phyloP scores from a whole-genome alignment of 2,113 vertebrate species.

The Aspidoscelis tigris region DNA sequence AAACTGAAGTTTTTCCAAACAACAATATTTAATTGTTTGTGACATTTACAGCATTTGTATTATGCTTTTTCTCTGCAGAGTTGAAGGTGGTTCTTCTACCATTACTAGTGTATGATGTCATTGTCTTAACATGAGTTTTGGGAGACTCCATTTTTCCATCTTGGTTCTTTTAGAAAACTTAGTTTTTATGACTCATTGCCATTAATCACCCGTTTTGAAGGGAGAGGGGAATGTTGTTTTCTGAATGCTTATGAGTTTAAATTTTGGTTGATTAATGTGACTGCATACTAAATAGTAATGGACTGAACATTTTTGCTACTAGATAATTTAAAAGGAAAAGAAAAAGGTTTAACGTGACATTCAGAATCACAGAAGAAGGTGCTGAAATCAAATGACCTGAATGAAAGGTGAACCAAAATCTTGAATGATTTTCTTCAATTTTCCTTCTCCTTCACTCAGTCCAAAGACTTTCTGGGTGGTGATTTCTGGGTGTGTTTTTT shows the following conservation, averaged over 20 bases:
- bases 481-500: constrained; percentile 35
- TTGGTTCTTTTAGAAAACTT: not conserved
- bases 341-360: constrained; percentile 20
- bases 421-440: constrained; percentile 32
- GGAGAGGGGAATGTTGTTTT: not conserved
- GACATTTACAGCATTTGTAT: too few relatives aligned
- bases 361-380: constrained; percentile 50
- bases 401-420: not conserved
- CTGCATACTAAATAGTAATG: constrained; percentile 53
- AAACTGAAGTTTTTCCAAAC: not conserved
- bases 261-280: constrained; percentile 59
- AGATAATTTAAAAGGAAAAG: not conserved
- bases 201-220: not conserved
- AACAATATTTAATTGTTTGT: too few relatives aligned
- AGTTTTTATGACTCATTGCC: too few relatives aligned
- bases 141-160: not conserved
- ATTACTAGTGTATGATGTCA: not conserved
- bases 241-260: constrained; percentile 5
- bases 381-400: constrained; percentile 54
- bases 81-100: not conserved
- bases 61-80: too few relatives aligned
- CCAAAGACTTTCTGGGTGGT: constrained; percentile 39
- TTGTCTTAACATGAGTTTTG: not conserved
- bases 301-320: not conserved
- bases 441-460: constrained; percentile 42